Evolutionary conservation across 2,797 vertebrate species (phyloP).

Genomic region (Girardinus metallicus): DNA sequence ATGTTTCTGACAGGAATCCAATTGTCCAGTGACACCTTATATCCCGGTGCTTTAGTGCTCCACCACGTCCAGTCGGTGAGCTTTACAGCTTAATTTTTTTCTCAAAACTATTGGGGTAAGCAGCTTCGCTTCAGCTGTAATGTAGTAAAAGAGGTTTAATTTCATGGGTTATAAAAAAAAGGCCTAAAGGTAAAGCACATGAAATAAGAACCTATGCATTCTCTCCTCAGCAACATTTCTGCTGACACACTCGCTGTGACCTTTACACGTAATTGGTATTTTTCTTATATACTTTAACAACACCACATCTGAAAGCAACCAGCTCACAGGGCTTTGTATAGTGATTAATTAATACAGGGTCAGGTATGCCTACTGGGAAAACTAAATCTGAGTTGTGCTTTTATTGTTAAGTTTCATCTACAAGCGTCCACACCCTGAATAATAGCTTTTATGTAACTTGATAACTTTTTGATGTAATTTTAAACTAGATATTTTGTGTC

Average conservation of each 20-base stretch:
- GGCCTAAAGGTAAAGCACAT: conserved; percentile 14
- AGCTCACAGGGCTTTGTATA: neutral
- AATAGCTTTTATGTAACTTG: neutral
- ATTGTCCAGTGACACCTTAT: conserved; percentile 53
- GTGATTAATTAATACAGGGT: neutral
- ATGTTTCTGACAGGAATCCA: conserved; percentile 53
- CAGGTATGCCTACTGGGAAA: neutral
- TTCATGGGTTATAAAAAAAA: conserved; percentile 18
- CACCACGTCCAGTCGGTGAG: conserved; percentile 41
- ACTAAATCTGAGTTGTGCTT: neutral
- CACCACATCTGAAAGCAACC: neutral
- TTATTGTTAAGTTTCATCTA: neutral
- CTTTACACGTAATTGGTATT: conserved; percentile 55
- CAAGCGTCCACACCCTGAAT: neutral
- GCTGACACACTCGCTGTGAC: conserved; percentile 45
- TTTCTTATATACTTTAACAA: conserved; percentile 23
- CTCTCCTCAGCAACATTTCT: conserved; percentile 46
- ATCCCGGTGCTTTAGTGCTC: conserved; percentile 45
- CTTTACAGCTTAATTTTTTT: conserved; percentile 32
- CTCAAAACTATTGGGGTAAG: conserved; percentile 5
- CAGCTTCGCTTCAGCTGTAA: conserved; percentile 19
- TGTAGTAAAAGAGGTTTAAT: conserved; percentile 30
- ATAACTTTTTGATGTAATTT: neutral
- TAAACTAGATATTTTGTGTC: neutral
- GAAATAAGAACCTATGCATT: conserved; percentile 21